A percentile compares a stretch with the other conserved stretches of the same genome.
Evolutionary conservation across 2,797 vertebrate genomes (phyloP).

Genomic region (Ispidina lecontei): DNA sequence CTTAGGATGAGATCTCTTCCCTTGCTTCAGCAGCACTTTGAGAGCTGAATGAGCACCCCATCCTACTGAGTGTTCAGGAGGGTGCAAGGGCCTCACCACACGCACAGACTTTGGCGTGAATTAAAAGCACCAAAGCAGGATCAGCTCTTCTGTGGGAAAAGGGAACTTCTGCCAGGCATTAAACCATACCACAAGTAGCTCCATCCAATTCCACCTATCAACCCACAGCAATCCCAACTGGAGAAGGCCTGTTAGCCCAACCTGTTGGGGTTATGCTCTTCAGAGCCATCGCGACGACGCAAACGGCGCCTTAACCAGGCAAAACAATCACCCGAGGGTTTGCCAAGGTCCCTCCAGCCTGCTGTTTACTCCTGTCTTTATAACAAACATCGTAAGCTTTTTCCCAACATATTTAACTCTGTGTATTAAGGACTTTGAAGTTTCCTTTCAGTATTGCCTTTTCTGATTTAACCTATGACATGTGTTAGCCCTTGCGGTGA

Average conservation of each 20-base stretch:
- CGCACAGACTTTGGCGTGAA: neutral
- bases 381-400: conserved; percentile 58
- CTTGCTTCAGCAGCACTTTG: neutral
- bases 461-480: conserved; percentile 71
- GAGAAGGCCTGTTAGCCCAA: neutral
- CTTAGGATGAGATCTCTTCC: neutral
- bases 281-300: neutral
- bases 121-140: neutral
- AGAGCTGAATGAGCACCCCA: neutral
- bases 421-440: conserved; percentile 72
- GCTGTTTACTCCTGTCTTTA: conserved; percentile 61
- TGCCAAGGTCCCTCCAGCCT: neutral
- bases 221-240: neutral
- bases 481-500: conserved; percentile 65
- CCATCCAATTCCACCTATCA: neutral
- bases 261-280: neutral
- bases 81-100: neutral
- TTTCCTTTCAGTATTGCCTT: conserved; percentile 65
- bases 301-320: neutral
- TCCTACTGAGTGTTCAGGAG: neutral
- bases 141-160: neutral
- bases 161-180: neutral
- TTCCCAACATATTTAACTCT: conserved; percentile 64
- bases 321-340: neutral
- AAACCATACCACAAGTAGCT: neutral